A percentile compares a stretch with the other conserved stretches of the same genome.
These are phyloP conservation scores for Bolinopsis microptera DNA, from an alignment of 37 sponge, comb jelly and placozoan species.

Conservation along the genomic window DNA sequence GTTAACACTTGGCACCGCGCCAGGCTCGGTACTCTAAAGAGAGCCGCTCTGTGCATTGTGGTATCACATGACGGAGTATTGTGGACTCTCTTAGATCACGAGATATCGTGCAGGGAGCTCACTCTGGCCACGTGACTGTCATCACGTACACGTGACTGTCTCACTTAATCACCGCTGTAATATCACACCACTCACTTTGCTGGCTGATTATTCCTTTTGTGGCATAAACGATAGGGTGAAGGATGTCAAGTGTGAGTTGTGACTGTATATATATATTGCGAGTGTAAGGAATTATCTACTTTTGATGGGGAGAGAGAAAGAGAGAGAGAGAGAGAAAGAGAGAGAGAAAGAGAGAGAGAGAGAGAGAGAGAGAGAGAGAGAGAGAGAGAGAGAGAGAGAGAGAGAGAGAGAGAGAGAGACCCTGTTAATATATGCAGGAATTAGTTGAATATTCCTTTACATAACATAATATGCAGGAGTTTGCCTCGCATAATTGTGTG, in stretches of 20 bases:
- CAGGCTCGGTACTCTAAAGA: not conserved
- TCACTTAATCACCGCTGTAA: not conserved
- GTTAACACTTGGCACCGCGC: not conserved
- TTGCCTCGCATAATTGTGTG: not conserved
- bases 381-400: no score
- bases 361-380: no score
- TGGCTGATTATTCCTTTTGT: not conserved
- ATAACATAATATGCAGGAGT: not conserved
- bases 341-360: no score
- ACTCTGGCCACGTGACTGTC: no score
- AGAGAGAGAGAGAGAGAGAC: not conserved
- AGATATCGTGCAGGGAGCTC: no score
- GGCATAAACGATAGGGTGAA: not conserved
- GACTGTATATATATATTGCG: not conserved
- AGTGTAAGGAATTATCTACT: not conserved
- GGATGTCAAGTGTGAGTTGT: not conserved
- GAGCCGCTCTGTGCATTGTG: not conserved
- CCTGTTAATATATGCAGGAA: not conserved
- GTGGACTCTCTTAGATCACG: not conserved
- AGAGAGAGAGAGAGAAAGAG: no score
- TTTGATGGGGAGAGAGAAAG: no score
- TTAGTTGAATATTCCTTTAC: not conserved
- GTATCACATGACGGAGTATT: not conserved
- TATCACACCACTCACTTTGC: not conserved
- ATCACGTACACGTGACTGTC: not conserved